Evolutionary conservation across 2,888 invertebrate genomes (phyloP).

Genomic region (Hirtodrosophila trivittata): DNA sequence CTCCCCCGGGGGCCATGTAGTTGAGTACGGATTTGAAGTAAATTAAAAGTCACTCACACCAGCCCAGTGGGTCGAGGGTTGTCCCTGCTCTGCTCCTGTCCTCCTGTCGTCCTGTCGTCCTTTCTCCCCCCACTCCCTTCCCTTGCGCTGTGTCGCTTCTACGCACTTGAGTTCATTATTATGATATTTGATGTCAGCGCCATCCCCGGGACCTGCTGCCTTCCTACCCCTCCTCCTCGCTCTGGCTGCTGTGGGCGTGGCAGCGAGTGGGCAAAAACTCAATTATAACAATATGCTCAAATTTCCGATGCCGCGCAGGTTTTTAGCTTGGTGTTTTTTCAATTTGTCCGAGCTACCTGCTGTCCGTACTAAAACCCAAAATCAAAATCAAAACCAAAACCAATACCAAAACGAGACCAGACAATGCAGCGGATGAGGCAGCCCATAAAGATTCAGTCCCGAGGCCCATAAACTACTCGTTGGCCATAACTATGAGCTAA

Average conservation of each 20-base stretch:
- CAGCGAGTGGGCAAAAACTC: conserved; percentile 79
- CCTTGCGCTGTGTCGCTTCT: conserved; percentile 1
- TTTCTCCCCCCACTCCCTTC: neutral
- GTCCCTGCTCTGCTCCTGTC: conserved; percentile 12
- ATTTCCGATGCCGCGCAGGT: conserved; percentile 62
- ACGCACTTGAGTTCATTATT: conserved; percentile 70
- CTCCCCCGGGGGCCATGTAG: conserved; percentile 74
- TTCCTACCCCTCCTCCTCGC: neutral
- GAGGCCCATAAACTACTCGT: conserved; percentile 56
- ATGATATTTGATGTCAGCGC: conserved; percentile 81
- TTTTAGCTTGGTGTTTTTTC: conserved; percentile 44
- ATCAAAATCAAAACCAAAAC: neutral
- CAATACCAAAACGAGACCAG: neutral
- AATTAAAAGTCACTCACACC: conserved; percentile 84
- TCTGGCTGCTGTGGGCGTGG: conserved; percentile 55
- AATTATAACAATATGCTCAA: conserved; percentile 84
- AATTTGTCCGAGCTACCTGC: conserved; percentile 27
- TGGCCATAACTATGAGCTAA: conserved; percentile 72
- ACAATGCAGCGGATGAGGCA: conserved; percentile 50
- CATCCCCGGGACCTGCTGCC: conserved; percentile 33
- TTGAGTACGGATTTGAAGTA: conserved; percentile 82
- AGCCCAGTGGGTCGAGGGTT: conserved; percentile 26
- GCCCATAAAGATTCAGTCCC: conserved; percentile 38
- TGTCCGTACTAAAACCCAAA: neutral
- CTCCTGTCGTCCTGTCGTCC: neutral